Evolutionary conservation across 2,888 invertebrate genomes (phyloP).

Genomic region (Octonoba sinensis): DNA sequence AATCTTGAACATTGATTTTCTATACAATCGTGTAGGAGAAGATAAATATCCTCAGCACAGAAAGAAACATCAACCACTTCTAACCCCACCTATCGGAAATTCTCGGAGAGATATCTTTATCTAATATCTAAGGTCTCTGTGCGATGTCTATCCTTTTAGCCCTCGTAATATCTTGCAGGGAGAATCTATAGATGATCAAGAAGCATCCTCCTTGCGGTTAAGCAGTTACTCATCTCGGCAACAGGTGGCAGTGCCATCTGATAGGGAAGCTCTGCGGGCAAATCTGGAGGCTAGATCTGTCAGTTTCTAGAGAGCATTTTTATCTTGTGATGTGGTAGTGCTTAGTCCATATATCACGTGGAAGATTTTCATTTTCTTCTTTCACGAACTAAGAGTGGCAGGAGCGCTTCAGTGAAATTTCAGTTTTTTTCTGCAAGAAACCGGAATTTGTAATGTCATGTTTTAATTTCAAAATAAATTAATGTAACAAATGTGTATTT

Average conservation of each 20-base stretch:
- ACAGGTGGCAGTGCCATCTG: constrained; percentile 57
- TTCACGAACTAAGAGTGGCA: not conserved
- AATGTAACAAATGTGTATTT: too few relatives aligned
- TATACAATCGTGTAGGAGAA: constrained; percentile 10
- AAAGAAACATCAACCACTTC: constrained; percentile 39
- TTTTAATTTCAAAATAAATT: too few relatives aligned
- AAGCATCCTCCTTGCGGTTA: constrained; percentile 13
- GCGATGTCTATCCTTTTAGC: constrained; percentile 31
- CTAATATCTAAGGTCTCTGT: constrained; percentile 55
- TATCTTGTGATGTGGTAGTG: constrained; percentile 32
- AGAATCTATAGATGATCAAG: constrained; percentile 28
- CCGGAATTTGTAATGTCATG: too few relatives aligned
- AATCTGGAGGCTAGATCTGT: constrained; percentile 50
- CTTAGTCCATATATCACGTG: constrained; percentile 42
- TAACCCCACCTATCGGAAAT: constrained; percentile 51
- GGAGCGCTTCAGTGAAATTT: too few relatives aligned
- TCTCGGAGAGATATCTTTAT: constrained; percentile 48
- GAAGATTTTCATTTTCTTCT: constrained; percentile 3
- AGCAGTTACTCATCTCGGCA: constrained; percentile 41
- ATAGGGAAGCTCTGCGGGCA: constrained; percentile 41
- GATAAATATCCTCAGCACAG: constrained; percentile 8
- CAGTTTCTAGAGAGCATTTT: constrained; percentile 40
- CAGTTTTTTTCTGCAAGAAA: too few relatives aligned
- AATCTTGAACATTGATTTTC: constrained; percentile 28
- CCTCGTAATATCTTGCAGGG: constrained; percentile 41